Evolutionary conservation across 2,113 vertebrate genomes (phyloP).

Genomic region (Ochotona princeps): DNA sequence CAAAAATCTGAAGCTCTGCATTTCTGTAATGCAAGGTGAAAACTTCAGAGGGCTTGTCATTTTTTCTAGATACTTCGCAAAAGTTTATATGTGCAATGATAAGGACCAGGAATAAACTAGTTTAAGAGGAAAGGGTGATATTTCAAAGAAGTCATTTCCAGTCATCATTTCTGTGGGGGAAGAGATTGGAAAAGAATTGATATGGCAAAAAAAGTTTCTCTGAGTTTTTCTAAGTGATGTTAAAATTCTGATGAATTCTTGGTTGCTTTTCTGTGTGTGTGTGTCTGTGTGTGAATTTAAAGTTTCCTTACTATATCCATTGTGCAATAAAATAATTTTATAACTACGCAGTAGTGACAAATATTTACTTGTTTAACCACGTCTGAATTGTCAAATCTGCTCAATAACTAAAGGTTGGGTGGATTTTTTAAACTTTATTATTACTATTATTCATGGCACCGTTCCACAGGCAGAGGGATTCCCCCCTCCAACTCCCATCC

Average conservation of each 20-base stretch:
- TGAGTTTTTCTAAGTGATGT: background rate
- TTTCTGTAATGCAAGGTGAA: constrained; percentile 51
- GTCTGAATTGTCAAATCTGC: too few relatives aligned
- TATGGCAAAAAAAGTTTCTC: background rate
- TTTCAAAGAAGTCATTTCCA: background rate
- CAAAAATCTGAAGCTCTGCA: constrained; percentile 56
- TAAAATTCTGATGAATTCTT: background rate
- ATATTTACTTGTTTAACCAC: too few relatives aligned
- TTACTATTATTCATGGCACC: too few relatives aligned
- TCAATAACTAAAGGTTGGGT: too few relatives aligned
- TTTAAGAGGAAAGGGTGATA: background rate
- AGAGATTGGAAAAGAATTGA: background rate
- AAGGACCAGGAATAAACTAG: background rate
- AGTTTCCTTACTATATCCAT: too few relatives aligned
- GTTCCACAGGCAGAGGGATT: too few relatives aligned
- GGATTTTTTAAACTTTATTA: too few relatives aligned
- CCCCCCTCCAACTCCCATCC: too few relatives aligned
- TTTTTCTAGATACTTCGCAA: constrained; percentile 2
- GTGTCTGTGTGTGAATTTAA: too few relatives aligned
- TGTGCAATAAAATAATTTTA: too few relatives aligned
- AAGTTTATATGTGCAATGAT: constrained; percentile 5
- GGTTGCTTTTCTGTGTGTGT: background rate
- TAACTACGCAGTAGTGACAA: too few relatives aligned
- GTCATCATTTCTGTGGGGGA: background rate
- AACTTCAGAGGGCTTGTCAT: background rate